phyloP scores from a whole-genome alignment of 2,797 vertebrate species.

The Schizopygopsis malacanthus region DNA sequence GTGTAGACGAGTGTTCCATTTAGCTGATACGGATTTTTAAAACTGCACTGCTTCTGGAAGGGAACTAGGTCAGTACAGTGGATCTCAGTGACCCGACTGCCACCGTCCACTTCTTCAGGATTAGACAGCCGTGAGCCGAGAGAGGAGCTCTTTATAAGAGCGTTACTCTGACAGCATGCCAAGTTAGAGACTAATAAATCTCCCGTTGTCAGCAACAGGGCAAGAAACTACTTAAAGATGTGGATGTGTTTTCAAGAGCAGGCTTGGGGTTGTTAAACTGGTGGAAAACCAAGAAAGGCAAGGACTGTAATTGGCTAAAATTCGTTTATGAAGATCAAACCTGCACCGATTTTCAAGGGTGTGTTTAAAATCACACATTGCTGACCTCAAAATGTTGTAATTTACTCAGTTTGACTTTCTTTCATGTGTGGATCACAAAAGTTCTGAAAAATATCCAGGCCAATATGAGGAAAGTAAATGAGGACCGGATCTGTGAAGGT shows the following conservation, averaged over 20 bases:
- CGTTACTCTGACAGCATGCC: constrained; percentile 21
- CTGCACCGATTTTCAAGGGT: background rate
- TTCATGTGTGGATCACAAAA: constrained; percentile 8
- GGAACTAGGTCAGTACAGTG: constrained; percentile 75
- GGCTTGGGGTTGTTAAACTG: background rate
- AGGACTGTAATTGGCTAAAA: background rate
- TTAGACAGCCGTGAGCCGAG: constrained; percentile 5
- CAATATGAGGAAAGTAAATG: background rate
- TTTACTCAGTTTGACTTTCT: background rate
- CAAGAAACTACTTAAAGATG: constrained; percentile 22
- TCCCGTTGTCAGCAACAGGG: constrained; percentile 16
- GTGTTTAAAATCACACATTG: background rate
- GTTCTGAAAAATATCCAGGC: background rate
- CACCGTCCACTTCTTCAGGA: constrained; percentile 47
- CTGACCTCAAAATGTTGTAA: background rate
- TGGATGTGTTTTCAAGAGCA: constrained; percentile 10
- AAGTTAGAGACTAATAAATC: constrained; percentile 39
- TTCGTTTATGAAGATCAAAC: background rate
- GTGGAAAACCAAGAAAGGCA: background rate
- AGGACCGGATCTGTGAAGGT: background rate
- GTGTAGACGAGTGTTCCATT: constrained; percentile 75
- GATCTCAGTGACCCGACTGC: constrained; percentile 66
- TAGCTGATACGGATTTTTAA: constrained; percentile 66
- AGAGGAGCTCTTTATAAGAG: constrained; percentile 23
- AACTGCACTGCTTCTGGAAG: constrained; percentile 59